Percentiles rank a stretch among this genome's conserved stretches.
Conservation (phyloP, 2,888 invertebrate species). For the Steromphala cineraria region DNA sequence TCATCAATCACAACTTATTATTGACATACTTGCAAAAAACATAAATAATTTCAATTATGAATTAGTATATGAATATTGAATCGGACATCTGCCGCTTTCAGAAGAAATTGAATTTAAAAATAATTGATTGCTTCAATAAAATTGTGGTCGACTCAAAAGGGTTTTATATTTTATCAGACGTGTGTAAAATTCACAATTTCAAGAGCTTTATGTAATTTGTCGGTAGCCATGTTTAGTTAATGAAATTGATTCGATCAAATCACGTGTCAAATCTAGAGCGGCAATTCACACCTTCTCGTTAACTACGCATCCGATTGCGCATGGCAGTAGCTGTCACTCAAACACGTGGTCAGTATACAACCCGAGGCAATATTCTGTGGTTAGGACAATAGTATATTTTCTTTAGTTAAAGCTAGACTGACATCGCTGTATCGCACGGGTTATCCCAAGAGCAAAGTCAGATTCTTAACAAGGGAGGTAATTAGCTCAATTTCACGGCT, state of each 20-base stretch:
- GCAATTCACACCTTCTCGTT: conserved; percentile 7
- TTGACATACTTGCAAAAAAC: too few species aligned
- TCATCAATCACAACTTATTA: too few species aligned
- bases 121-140: too few species aligned
- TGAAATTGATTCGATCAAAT: not conserved
- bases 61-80: too few species aligned
- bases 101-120: too few species aligned
- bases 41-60: too few species aligned
- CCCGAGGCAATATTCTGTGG: not conserved
- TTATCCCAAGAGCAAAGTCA: not conserved
- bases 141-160: too few species aligned
- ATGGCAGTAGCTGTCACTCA: not conserved
- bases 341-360: not conserved
- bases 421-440: not conserved
- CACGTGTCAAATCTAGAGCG: not conserved
- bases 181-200: too few species aligned
- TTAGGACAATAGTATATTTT: not conserved
- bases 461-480: not conserved
- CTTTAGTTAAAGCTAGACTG: not conserved
- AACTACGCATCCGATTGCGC: not conserved
- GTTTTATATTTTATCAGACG: too few species aligned
- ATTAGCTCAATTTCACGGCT: conserved; percentile 5
- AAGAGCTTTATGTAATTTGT: too few species aligned
- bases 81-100: too few species aligned
- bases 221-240: not conserved